Evolutionary conservation across 2,888 invertebrate genomes (phyloP), one percentile per base, ranked within the genome.

Genomic region (Chaetogeoica ovagalla): DNA sequence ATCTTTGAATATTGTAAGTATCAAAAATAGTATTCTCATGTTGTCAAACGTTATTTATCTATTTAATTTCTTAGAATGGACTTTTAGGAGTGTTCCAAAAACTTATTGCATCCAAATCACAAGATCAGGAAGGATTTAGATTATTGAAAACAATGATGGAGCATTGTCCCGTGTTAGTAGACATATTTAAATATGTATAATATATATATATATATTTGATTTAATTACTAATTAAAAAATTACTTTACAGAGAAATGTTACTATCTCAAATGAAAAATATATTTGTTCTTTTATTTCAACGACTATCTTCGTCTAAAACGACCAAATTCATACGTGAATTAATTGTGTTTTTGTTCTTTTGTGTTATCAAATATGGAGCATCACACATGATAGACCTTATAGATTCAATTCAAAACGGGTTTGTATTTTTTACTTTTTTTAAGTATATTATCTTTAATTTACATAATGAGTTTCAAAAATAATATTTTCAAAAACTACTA

Each of bases 71-170:
- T 73, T 57, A 93, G 90, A 91, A 90, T 84, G 92, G 93, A 1
- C 90, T 97, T 84, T 88, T 99, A 66, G 98, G 98, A 1, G 94
- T 98, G 13, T 98, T 97, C 87, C 98, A 98, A 86, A 97, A 98
- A 87, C 88, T 99, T 85, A 94, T 98, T 83, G 94, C 97, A 0
- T 97, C 97, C 0, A 97, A 96, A 87, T 89, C 92, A 0, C 95
- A 98, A 85, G 98, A 99, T 86, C 96, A 97, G 85, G 96, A 98
- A 87, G 98, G 98, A 9, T 98, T 99, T 87, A 91, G 93, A 85
- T 88, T 99, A 15, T 90, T 99, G 83, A 94, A 95, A 85, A 91
- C 91, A 68, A 90, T 99, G 84, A 89, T 98, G 66, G 92, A 92
- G 85, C 90, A 94, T 85, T 92, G 96, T 85, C 93, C 95, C 83